Evolutionary conservation across 2,113 vertebrate species (phyloP), one percentile per base, ranked within the genome.

Genomic region (Damaliscus lunatus): DNA sequence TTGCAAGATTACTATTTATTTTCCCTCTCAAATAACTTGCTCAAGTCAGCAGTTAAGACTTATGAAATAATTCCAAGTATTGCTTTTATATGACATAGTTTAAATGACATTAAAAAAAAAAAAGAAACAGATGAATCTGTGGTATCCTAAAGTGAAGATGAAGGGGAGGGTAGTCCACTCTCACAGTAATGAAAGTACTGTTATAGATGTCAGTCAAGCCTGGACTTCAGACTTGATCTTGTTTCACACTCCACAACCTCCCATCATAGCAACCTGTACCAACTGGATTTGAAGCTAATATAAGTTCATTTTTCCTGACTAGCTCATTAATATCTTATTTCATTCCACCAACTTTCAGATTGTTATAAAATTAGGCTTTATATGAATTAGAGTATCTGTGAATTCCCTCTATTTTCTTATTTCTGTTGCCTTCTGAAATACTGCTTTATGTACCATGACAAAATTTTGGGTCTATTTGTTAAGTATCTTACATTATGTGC

Each of bases 1-100:
- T 23, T 60, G 27, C 23, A 77, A 43, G 46, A 81, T 59, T 31
- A 31, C 52, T 90, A 31, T 23, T 2, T 46, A 74, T 62, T 88
- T 95, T 92, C 6, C 43, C 11, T 59, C 43, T 90, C 15, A 87
- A 57, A 88, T 92, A 93, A 77, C 13, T 92, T 96, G 7, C 57
- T 74, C 7, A 4, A 7, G 2, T 77, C 19, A 53, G 7, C 21
- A 57, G 40, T 40, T 86, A 95, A 82, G 67, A 94, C 25, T 31
- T 78, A 0, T 19, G 14, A 55, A 90, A 74, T 40, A 77, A 83
- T 60, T 40, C 1, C 16, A 94, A 86, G 6, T 59, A 19, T 40
- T 67, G 27, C 4, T 94, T 90, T 57, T 55, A 43, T 57, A 43
- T 59, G 23, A 36, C 5, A 77, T 8, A 25, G 6, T 59, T 85